Base-by-base conservation (phyloP, 2,113 vertebrate species). In the Galeopterus variegatus region DNA sequence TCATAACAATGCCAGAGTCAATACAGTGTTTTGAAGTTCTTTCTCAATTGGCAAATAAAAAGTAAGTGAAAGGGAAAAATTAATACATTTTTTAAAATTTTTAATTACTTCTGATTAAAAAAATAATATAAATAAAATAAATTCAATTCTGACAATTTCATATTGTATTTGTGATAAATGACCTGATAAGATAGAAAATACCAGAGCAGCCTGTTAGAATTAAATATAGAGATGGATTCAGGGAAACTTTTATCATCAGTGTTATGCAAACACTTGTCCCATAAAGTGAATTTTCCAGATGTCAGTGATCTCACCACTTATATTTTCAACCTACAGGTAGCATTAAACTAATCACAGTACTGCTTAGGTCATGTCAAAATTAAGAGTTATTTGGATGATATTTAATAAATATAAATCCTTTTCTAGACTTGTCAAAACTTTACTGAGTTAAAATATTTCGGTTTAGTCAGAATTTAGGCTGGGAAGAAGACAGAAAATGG, bases 391-490 rank as follows among this genome's bases (percentile, higher is more conserved):
- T 75, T 85, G 50, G 28, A 76, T 0, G 96, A 58, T 73, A 92
- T 75, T 69, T 50, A 69, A 6, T 56, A 41, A 41, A 81, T 64
- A 6, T 93, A 8, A 41, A 17, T 76, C n/a, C 18, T 81, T 70
- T 62, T 28, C 17, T 84, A 75, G 10, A 21, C 1, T 60, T n/a
- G 31, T 80, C 11, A 94, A 79, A 67, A n/a, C 9, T 45, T 69
- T 41, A 81, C 14, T 64, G 79, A 88, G 52, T 72, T 88, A n/a
- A 90, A 96, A 91, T 62, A 45, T 54, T 73, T 69, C 45, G 15
- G 12, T 76, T 85, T 91, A 93, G 6, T 56, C 2, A 82, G 15
- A 88, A 72, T 41, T 23, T 87, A 93, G 50, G 76, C 45, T 54
- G 2, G 8, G 28, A 1, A 1, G 6, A 75, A 45, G 45, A 3